phyloP scores from a whole-genome alignment of 92 coral and sea anemone species.

The Phymanthus crucifer region DNA sequence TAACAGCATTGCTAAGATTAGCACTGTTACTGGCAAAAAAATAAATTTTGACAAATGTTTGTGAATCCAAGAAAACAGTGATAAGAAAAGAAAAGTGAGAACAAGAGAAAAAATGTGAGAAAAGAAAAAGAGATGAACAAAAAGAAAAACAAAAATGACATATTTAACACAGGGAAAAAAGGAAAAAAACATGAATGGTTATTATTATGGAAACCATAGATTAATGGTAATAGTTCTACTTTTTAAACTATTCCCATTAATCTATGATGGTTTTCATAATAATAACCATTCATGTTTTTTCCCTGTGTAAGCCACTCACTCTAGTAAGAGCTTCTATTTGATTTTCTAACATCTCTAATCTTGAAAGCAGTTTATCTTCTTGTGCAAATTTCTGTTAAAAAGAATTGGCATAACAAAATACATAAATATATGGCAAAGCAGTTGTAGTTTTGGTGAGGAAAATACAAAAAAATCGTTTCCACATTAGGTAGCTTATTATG shows the following conservation, averaged over 20 bases:
- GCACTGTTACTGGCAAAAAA: too few relatives aligned
- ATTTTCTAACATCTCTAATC: constrained; percentile 95
- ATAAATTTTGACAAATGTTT: too few relatives aligned
- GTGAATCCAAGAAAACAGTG: neutral
- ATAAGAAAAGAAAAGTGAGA: neutral
- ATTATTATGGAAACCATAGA: too few relatives aligned
- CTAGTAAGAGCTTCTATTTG: constrained; percentile 92
- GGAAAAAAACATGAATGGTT: too few relatives aligned
- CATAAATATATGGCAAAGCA: neutral
- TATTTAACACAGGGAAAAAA: neutral
- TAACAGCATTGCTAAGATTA: too few relatives aligned
- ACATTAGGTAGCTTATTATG: too few relatives aligned
- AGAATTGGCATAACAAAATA: neutral
- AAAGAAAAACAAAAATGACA: neutral
- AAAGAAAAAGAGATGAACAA: neutral
- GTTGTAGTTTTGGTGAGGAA: neutral
- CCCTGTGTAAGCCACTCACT: constrained; percentile 46
- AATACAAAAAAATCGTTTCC: neutral
- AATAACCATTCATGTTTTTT: too few relatives aligned
- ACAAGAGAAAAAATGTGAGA: neutral
- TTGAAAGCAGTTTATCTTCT: constrained; percentile 94
- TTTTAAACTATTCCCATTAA: too few relatives aligned
- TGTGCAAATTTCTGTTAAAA: constrained; percentile 83
- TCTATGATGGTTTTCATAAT: too few relatives aligned
- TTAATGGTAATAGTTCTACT: too few relatives aligned